A percentile compares a stretch with the other conserved stretches of the same genome.
phyloP scores from a whole-genome alignment of 1,140 invertebrate species.

The Luehdorfia chinensis region DNA sequence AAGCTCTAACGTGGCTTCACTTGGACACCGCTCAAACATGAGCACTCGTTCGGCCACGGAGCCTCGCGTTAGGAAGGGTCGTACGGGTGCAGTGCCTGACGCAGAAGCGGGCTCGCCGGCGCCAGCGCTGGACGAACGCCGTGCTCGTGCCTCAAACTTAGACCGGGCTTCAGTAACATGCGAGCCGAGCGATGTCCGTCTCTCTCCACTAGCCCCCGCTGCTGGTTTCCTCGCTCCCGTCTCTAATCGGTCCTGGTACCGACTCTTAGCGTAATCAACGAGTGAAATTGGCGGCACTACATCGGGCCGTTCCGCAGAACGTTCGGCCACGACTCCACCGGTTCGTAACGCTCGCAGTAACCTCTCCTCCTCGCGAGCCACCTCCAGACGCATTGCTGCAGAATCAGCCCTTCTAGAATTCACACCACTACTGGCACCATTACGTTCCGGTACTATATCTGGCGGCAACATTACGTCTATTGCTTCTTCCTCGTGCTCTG shows the following conservation, averaged over 20 bases:
- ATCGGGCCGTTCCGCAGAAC: slow-evolving; percentile 57
- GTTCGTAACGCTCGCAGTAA: slow-evolving; percentile 88
- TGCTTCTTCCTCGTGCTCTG: slow-evolving; percentile 44
- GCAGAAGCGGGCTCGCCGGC: slow-evolving; percentile 61
- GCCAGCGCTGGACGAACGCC: slow-evolving; percentile 66
- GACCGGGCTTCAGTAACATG: slow-evolving; percentile 64
- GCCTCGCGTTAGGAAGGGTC: slow-evolving; percentile 91
- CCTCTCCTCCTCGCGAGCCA: slow-evolving; percentile 87
- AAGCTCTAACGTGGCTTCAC: slow-evolving; percentile 81
- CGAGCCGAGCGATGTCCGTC: slow-evolving; percentile 61
- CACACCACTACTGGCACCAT: slow-evolving; percentile 53
- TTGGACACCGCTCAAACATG: slow-evolving; percentile 94
- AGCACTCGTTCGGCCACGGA: slow-evolving; percentile 94
- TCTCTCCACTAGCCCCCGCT: slow-evolving; percentile 55
- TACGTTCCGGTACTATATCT: slow-evolving; percentile 59
- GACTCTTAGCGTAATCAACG: slow-evolving; percentile 82
- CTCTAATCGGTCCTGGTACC: slow-evolving; percentile 80
- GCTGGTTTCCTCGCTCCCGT: slow-evolving; percentile 74
- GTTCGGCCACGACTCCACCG: slow-evolving; percentile 82
- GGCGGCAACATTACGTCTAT: slow-evolving; percentile 55
- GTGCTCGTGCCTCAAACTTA: slow-evolving; percentile 68
- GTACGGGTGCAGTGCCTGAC: slow-evolving; percentile 76
- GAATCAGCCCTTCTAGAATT: slow-evolving; percentile 54
- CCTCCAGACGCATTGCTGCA: slow-evolving; percentile 78
- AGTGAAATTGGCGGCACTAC: slow-evolving; percentile 73